Base-by-base conservation (phyloP, 2,797 vertebrate genomes). In the Halcyon smyrnensis region DNA sequence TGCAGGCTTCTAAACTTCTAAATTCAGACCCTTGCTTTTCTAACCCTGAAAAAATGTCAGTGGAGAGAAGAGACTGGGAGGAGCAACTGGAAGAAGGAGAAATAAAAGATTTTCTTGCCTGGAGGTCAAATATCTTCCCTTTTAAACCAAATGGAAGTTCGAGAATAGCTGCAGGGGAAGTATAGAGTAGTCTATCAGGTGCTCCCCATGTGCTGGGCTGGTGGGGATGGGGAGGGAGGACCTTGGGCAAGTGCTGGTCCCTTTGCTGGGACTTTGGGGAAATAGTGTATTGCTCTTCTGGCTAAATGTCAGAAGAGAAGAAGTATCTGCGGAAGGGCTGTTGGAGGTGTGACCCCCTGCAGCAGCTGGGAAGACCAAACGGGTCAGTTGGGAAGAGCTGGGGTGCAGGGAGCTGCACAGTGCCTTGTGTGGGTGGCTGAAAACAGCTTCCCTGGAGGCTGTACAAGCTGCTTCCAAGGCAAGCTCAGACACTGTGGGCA, bases 331-430 rank as follows among this genome's bases (percentile, higher is more conserved):
- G 11, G n/a, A 81, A 68, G 43, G 39, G 37, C 24, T 10, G 11
- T 43, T 8, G 19, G 34, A 57, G 20, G 2, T 41, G 8, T 41
- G 39, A 65, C 17, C 17, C 51, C 30, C 20, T 71, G 46, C 14
- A 54, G 62, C 14, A 48, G 15, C 24, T 86, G 77, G 48, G 28
- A 78, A 74, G 39, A 36, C 45, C 50, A 37, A 17, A 16, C 0
- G 3, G 11, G 19, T 23, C 12, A 1, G 15, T 2, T 69, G 76
- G 27, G n/a, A 85, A 76, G 63, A 23, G 12, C 37, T 73, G 67
- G 21, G 54, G 17, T 0, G 0, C 13, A 46, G 15, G 27, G 20
- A 75, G 14, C 36, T 36, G 28, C 24, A n/a, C 1, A 1, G 18
- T 41, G 21, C 50, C 34, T 6, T 37, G n/a, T 3, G 3, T 68